These are phyloP conservation scores for Drosophila kohkoa DNA, from an alignment of 1,140 invertebrate species.

Conservation along the genomic window DNA sequence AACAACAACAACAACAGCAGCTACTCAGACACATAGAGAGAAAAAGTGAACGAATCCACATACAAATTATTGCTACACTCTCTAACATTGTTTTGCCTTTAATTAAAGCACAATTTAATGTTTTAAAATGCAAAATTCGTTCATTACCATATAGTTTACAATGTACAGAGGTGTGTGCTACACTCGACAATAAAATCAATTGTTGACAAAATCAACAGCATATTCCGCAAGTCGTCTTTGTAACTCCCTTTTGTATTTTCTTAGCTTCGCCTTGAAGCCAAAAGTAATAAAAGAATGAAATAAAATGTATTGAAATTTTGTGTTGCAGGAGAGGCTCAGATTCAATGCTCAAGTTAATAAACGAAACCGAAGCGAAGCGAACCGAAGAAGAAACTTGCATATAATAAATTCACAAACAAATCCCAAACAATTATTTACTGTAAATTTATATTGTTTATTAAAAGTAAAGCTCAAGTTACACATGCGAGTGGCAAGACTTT, in stretches of 20 bases:
- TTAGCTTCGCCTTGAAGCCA: constrained; percentile 14
- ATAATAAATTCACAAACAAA: constrained; percentile 68
- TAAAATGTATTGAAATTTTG: constrained; percentile 37
- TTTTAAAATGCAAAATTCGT: neutral
- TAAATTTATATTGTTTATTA: constrained; percentile 81
- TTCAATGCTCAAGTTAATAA: constrained; percentile 13
- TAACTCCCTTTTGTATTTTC: constrained; percentile 21
- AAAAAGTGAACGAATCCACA: neutral
- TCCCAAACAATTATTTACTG: constrained; percentile 76
- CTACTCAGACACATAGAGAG: constrained; percentile 29
- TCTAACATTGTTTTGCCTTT: neutral
- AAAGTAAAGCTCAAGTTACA: constrained; percentile 60
- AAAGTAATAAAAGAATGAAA: constrained; percentile 32
- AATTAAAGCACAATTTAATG: neutral
- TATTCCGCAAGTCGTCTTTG: constrained; percentile 6
- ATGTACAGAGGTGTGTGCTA: neutral
- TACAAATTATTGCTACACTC: constrained; percentile 14
- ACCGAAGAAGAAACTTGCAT: neutral
- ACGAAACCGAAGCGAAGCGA: neutral
- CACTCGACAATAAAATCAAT: neutral
- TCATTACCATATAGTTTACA: neutral
- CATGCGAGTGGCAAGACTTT: constrained; percentile 15
- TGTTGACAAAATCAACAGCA: neutral
- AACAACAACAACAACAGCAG: constrained; percentile 22
- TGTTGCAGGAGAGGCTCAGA: neutral